A percentile compares a stretch with the other conserved stretches of the same genome.
Conservation (phyloP, 2,888 invertebrate species). For the Cataglyphis altisquamis region DNA sequence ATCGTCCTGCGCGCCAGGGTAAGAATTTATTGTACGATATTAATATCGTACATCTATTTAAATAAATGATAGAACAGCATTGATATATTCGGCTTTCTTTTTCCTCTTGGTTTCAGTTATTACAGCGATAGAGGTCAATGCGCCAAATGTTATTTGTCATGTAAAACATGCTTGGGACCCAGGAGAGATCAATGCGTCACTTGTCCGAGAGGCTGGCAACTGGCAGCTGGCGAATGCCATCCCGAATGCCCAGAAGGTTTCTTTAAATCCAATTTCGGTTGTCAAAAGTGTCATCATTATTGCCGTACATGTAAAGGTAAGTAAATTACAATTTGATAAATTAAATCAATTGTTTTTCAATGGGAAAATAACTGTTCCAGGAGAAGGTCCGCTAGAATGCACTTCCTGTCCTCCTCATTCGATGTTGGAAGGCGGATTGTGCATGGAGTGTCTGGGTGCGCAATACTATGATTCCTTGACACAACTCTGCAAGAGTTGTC, state of each 20-base stretch:
- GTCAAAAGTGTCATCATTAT: conserved; percentile 95
- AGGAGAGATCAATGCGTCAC: conserved; percentile 94
- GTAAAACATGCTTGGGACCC: conserved; percentile 94
- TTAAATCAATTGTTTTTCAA: background rate
- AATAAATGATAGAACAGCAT: background rate
- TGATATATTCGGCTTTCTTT: background rate
- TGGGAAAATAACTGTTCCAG: conserved; percentile 81
- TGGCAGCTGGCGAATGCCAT: conserved; percentile 94
- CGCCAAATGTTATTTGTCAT: conserved; percentile 94
- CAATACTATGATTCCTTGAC: conserved; percentile 91
- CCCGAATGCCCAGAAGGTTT: conserved; percentile 95
- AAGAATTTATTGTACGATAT: conserved; percentile 58
- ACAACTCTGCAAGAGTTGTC: conserved; percentile 90
- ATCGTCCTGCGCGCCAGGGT: conserved; percentile 92
- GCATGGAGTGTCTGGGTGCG: conserved; percentile 92
- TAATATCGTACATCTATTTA: background rate
- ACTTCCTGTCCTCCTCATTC: conserved; percentile 91
- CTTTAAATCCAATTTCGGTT: conserved; percentile 93
- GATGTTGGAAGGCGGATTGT: conserved; percentile 91
- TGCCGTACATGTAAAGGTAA: conserved; percentile 95
- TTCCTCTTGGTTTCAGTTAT: conserved; percentile 88
- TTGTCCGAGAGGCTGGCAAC: conserved; percentile 93
- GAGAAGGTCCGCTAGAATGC: conserved; percentile 92
- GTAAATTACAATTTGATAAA: conserved; percentile 55
- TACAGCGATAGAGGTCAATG: conserved; percentile 95